phyloP scores from a whole-genome alignment of 2,888 invertebrate species.

The Torymus texanus region DNA sequence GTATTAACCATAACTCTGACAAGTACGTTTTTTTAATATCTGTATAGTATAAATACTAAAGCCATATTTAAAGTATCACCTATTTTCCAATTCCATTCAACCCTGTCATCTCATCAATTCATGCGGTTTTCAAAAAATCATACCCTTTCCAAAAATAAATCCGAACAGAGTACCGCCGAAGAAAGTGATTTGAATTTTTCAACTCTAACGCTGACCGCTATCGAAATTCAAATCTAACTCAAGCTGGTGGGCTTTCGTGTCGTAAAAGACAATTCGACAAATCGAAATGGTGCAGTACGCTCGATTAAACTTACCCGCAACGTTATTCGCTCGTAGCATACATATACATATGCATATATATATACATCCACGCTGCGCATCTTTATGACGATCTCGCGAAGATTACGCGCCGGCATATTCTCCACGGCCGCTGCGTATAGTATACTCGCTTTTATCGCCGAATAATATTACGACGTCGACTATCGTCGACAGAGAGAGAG shows the following conservation, averaged over 20 bases:
- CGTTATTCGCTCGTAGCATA: neutral
- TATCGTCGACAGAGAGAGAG: neutral
- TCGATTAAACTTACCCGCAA: conserved; percentile 24
- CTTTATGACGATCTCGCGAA: conserved; percentile 23
- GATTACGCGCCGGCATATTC: conserved; percentile 15
- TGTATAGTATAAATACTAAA: no score
- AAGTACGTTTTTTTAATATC: no score
- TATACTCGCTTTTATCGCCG: conserved; percentile 11
- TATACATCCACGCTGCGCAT: neutral
- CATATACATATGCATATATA: neutral
- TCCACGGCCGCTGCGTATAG: neutral
- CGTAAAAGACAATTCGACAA: conserved; percentile 16
- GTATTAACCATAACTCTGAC: no score
- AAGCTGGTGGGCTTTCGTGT: no score
- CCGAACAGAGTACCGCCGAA: no score
- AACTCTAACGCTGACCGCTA: neutral
- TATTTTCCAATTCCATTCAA: no score
- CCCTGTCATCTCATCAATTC: no score
- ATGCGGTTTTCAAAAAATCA: no score
- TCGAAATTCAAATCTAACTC: conserved; percentile 7
- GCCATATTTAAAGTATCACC: no score
- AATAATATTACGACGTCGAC: neutral
- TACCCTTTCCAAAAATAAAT: no score
- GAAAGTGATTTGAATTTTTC: conserved; percentile 1
- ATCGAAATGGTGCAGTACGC: conserved; percentile 17